phyloP scores from a whole-genome alignment of 2,888 invertebrate species.

The Mycogona germanica region DNA sequence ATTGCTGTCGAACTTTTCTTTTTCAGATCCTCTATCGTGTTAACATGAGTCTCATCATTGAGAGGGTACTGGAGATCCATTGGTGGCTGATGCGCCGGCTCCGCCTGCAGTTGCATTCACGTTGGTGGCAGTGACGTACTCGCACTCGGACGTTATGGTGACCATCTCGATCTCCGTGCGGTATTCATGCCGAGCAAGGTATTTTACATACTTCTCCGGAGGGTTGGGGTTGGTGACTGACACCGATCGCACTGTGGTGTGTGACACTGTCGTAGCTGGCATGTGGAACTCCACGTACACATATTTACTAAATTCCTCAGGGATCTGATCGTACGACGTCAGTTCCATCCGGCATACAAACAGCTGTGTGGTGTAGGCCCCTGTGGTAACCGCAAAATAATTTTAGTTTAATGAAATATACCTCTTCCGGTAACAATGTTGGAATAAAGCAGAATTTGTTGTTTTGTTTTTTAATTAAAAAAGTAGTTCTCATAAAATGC shows the following conservation, averaged over 20 bases:
- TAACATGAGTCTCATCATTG: too few species aligned
- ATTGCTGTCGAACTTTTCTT: too few species aligned
- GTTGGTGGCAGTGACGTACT: constrained; percentile 21
- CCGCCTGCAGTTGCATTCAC: not conserved
- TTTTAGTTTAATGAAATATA: not conserved
- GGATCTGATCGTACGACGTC: constrained; percentile 94
- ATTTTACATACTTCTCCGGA: constrained; percentile 96
- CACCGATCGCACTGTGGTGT: constrained; percentile 90
- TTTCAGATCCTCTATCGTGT: too few species aligned
- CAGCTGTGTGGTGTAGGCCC: constrained; percentile 95
- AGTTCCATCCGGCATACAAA: constrained; percentile 88
- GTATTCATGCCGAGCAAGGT: constrained; percentile 92
- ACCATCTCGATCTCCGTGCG: constrained; percentile 85
- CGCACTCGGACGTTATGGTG: constrained; percentile 39
- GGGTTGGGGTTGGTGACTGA: constrained; percentile 64
- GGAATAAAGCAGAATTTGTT: not conserved
- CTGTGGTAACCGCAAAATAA: constrained; percentile 40
- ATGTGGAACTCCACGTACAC: constrained; percentile 95
- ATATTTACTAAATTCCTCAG: constrained; percentile 76
- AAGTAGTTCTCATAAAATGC: constrained; percentile 11
- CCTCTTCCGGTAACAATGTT: not conserved
- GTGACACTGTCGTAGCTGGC: constrained; percentile 90
- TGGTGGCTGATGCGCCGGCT: not conserved
- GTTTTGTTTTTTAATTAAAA: not conserved
- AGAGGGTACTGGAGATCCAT: not conserved